Percentiles rank a stretch among this genome's conserved stretches.
These are phyloP conservation scores for Riparia riparia DNA, from an alignment of 2,113 vertebrate species.

Conservation along the genomic window DNA sequence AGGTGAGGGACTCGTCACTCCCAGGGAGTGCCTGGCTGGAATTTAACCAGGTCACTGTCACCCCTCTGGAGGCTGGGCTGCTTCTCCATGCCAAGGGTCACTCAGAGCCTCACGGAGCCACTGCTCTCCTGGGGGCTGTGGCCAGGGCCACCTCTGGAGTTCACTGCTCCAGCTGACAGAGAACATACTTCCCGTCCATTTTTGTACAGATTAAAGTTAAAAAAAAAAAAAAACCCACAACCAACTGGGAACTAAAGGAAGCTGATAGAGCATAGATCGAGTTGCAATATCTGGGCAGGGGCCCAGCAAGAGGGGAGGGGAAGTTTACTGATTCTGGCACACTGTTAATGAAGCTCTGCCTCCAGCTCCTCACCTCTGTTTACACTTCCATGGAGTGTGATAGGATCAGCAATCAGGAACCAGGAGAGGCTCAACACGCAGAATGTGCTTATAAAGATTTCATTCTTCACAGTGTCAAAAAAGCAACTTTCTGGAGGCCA, in stretches of 20 bases:
- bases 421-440: not conserved
- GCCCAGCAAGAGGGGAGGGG: not conserved
- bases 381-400: not conserved
- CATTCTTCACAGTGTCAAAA: conserved; percentile 18
- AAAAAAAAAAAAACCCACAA: not conserved
- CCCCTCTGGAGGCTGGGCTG: not conserved
- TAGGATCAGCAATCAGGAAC: not conserved
- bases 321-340: not conserved
- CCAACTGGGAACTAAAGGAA: not conserved
- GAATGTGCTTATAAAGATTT: conserved; percentile 31
- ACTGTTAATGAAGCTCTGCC: not conserved
- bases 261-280: not conserved
- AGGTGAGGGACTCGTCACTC: not conserved
- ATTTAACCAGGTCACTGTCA: not conserved
- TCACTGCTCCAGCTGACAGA: not conserved
- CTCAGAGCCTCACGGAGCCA: not conserved
- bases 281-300: not conserved
- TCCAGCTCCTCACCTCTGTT: conserved; percentile 16
- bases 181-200: not conserved
- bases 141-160: not conserved
- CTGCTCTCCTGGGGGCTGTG: not conserved
- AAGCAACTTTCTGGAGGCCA: conserved; percentile 34
- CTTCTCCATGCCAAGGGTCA: not conserved
- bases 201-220: not conserved
- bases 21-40: not conserved